A percentile compares a stretch with the other conserved stretches of the same genome.
Evolutionary conservation across 2,797 vertebrate species (phyloP).

Genomic region (Borostomias antarcticus): DNA sequence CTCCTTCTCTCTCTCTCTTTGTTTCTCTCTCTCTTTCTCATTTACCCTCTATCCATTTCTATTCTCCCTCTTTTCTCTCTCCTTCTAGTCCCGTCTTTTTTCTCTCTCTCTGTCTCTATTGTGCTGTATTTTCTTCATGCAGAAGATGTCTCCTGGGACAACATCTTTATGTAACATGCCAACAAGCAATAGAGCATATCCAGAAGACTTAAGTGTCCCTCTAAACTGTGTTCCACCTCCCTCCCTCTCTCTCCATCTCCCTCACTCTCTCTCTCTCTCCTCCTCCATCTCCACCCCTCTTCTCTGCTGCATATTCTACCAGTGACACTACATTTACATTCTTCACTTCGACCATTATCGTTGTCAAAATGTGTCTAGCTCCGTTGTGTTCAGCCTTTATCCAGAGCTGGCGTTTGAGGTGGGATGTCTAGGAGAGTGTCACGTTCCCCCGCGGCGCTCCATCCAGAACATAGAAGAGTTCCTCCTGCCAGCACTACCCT

Average conservation of each 20-base stretch:
- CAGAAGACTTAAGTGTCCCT: slow-evolving; percentile 52
- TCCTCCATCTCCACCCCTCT: slow-evolving; percentile 20
- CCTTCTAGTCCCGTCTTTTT: slow-evolving; percentile 21
- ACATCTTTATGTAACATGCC: slow-evolving; percentile 51
- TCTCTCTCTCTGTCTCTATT: slow-evolving; percentile 23
- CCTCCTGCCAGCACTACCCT: no score
- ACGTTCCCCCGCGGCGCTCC: background rate
- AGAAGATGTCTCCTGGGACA: slow-evolving; percentile 45
- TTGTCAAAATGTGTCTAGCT: no score
- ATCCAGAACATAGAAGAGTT: background rate
- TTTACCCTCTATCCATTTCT: slow-evolving; percentile 18
- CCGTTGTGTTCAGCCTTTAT: no score
- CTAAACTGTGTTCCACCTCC: slow-evolving; percentile 46
- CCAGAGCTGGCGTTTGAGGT: no score
- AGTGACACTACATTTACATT: no score
- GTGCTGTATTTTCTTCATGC: no score
- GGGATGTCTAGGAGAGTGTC: no score
- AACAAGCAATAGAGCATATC: slow-evolving; percentile 40
- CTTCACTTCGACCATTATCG: no score
- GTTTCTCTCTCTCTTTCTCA: slow-evolving; percentile 6
- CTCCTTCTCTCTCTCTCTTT: background rate
- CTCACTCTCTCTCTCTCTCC: slow-evolving; percentile 15
- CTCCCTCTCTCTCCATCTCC: slow-evolving; percentile 14
- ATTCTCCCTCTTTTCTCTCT: slow-evolving; percentile 16
- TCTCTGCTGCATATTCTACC: no score